Base-by-base conservation (phyloP, 2,113 vertebrate species). In the Malurus cyaneus region DNA sequence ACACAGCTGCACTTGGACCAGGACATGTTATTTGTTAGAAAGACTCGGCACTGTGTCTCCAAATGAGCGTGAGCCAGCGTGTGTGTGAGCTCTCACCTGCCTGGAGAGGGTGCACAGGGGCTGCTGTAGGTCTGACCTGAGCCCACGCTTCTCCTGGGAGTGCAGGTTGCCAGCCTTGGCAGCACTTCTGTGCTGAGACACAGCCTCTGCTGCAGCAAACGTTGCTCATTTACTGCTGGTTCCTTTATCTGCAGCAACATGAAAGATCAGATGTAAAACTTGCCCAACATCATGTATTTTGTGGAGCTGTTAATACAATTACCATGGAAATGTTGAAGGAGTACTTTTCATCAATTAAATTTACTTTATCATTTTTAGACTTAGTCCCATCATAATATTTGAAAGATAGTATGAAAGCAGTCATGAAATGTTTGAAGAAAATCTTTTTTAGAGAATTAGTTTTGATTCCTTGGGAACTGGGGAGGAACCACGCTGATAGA, bases 61-160 rank as follows among this genome's bases (percentile, higher is more conserved):
- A 13, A 53, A 80, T 32, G 21, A 31, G 11, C 0, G 0, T 26
- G 36, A 41, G 39, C 67, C 39, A 18, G 31, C 1, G 1, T 16
- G 2, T 5, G 4, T 17, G 28, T 1, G 20, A 50, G 25, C 47
- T 71, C 69, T 62, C 57, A 19, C 28, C 47, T 62, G 44, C 69
- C 24, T 74, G 66, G 52, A 57, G 36, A 71, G 34, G 57, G 8
- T 28, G 9, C 25, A 54, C 32, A 53, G 17, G 39, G 25, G 21
- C 16, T 76, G 44, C 57, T 76, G n/a, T 9, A 7, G 78, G 8
- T 57, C 8, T 41, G 20, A 34, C 13, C 59, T 53, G 17, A 92
- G 61, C 39, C 39, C 1, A 1, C 11, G 60, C 54, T 71, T 13
- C 52, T 62, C n/a, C 66, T 0, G 0, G 13, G 36, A 69, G 14